phyloP scores from a whole-genome alignment of 2,797 vertebrate genomes.

The Urophycis tenuis region DNA sequence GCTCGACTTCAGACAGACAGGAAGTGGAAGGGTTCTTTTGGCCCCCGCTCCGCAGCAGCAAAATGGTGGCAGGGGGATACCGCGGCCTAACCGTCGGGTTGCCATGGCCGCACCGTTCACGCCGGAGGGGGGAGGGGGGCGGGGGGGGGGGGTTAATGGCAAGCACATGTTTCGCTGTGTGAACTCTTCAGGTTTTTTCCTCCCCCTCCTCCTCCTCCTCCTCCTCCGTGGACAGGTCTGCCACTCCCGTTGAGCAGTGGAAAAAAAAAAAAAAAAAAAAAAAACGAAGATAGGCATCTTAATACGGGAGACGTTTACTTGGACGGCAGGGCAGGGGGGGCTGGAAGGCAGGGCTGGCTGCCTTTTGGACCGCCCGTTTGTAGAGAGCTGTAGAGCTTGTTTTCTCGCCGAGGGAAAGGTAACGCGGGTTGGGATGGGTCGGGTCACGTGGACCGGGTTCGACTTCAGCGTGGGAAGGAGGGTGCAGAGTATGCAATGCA shows the following conservation, averaged over 20 bases:
- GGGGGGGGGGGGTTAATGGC: constrained; percentile 60
- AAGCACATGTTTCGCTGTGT: constrained; percentile 64
- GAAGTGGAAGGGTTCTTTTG: constrained; percentile 26
- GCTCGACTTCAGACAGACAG: constrained; percentile 14
- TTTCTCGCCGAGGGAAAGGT: not conserved
- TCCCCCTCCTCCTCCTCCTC: too few species aligned
- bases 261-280: too few species aligned
- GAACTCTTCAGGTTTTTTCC: constrained; percentile 18
- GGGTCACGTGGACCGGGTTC: not conserved
- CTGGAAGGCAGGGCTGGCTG: too few species aligned
- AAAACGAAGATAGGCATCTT: constrained; percentile 45
- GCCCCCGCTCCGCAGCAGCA: constrained; percentile 34
- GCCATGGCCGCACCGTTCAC: not conserved
- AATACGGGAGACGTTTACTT: constrained; percentile 29
- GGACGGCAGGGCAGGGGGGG: not conserved
- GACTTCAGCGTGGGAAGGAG: not conserved
- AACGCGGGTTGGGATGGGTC: not conserved
- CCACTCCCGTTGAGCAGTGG: constrained; percentile 43
- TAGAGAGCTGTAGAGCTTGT: too few species aligned
- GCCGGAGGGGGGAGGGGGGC: constrained; percentile 28
- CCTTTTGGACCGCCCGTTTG: not conserved
- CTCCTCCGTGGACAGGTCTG: constrained; percentile 36
- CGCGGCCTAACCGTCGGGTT: not conserved
- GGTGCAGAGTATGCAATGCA: not conserved
- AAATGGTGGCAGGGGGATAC: constrained; percentile 21